Evolutionary conservation across 2,888 invertebrate genomes (phyloP), one percentile per base, ranked within the genome.

Genomic region (Watsonalla binaria): DNA sequence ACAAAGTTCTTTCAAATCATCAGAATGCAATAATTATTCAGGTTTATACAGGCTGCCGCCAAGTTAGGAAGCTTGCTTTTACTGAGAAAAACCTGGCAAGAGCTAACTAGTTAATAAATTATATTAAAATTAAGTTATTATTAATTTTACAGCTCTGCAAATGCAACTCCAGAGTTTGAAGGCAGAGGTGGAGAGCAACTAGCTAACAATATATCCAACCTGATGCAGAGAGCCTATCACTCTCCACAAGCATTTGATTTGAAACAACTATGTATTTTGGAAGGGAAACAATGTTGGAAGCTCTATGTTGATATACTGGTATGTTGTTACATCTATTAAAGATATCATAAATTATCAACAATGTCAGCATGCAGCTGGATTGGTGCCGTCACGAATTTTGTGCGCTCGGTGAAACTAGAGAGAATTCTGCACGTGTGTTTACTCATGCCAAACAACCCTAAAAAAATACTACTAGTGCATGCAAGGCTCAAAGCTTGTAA

Each of bases 161-260:
- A 98, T 93, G 99, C 99, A 2, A 96, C 98, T 1, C 98, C 98
- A 5, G 96, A 96, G 73, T 99, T 99, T 90, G 99, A 99, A 90
- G 99, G 99, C 4, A 92, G 98, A 75, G 98, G 98, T 35, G 99
- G 99, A 2, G 98, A 98, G 72, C 95, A 96, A 57, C 88, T 99
- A 55, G 98, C 97, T 0, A 93, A 93, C 59, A 96, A 96, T 75
- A 94, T 99, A 63, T 94, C 96, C 45, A 95, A 94, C 58, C 93
- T 95, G 65, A 91, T 99, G 68, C 90, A 94, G 49, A 92, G 94
- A 58, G 95, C 98, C 6, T 99, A 98, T 79, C 93, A 94, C 66
- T 95, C 96, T 0, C 90, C 94, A 14, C 91, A 93, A 62, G 95
- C 95, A 2, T 94, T 98, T 63, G 94, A 98, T 81, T 92, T 97